These are phyloP conservation scores for Eriocheir sinensis DNA, from an alignment of 1,140 invertebrate species.

Conservation along the genomic window DNA sequence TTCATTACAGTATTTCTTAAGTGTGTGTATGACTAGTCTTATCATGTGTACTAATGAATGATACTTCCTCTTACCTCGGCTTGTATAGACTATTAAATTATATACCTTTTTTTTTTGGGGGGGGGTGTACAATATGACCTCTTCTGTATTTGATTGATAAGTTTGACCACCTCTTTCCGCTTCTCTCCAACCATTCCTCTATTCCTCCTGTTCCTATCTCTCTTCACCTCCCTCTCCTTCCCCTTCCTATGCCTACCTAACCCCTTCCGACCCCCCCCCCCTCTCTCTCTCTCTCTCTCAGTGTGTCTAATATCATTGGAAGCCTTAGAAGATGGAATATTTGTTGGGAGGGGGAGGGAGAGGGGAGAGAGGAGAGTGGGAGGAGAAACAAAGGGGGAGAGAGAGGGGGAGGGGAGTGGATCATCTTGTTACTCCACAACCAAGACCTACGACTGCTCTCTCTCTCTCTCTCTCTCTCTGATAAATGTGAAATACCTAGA, in stretches of 20 bases:
- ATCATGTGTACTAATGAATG: too few relatives aligned
- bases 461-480: slow-evolving; percentile 13
- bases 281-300: background rate
- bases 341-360: background rate
- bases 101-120: too few relatives aligned
- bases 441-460: slow-evolving; percentile 9
- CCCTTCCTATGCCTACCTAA: background rate
- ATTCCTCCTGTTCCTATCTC: background rate
- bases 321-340: background rate
- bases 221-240: background rate
- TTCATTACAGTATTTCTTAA: too few relatives aligned
- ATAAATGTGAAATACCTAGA: too few relatives aligned
- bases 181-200: background rate
- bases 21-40: too few relatives aligned
- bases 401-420: background rate
- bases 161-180: background rate
- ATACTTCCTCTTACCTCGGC: too few relatives aligned
- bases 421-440: slow-evolving; percentile 24
- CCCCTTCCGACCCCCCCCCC: background rate
- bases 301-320: slow-evolving; percentile 8
- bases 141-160: background rate
- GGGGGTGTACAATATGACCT: too few relatives aligned
- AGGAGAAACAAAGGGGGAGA: too few relatives aligned
- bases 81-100: too few relatives aligned
- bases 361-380: background rate